These are phyloP conservation scores for Rhagonycha fulva DNA, from an alignment of 2,888 invertebrate genomes.

Conservation along the genomic window DNA sequence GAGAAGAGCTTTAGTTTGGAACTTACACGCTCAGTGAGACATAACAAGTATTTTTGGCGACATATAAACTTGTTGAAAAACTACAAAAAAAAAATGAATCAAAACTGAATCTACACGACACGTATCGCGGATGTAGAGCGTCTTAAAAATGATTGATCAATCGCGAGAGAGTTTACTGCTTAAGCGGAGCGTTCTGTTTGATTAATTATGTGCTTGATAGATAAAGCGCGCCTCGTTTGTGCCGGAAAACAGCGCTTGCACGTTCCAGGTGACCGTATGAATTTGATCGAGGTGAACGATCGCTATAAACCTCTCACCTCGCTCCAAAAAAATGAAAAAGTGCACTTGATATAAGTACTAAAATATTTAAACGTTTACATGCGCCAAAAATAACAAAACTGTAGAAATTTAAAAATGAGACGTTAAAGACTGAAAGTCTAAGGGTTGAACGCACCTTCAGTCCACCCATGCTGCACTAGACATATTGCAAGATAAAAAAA, in stretches of 20 bases:
- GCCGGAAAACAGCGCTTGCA: too few species aligned
- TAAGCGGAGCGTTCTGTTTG: neutral
- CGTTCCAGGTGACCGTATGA: neutral
- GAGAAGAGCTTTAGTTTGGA: neutral
- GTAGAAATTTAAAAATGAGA: conserved; percentile 28
- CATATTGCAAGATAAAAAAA: conserved; percentile 49
- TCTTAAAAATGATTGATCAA: neutral
- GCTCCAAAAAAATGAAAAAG: neutral
- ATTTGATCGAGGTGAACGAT: neutral
- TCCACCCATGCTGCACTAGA: conserved; percentile 50
- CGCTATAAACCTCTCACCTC: neutral
- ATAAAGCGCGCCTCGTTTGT: too few species aligned
- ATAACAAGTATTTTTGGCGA: conserved; percentile 8
- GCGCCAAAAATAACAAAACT: conserved; percentile 16
- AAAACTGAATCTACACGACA: neutral
- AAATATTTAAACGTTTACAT: conserved; percentile 4
- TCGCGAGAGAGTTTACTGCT: neutral
- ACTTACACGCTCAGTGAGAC: neutral
- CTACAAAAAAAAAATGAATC: neutral
- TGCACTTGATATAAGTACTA: neutral
- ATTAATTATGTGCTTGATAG: neutral
- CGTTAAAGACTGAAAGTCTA: conserved; percentile 34
- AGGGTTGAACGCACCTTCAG: conserved; percentile 51
- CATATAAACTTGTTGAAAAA: conserved; percentile 3
- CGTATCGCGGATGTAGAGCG: neutral